Base-by-base conservation (phyloP, 92 coral and sea anemone species). In the Bergia puertoricense region DNA sequence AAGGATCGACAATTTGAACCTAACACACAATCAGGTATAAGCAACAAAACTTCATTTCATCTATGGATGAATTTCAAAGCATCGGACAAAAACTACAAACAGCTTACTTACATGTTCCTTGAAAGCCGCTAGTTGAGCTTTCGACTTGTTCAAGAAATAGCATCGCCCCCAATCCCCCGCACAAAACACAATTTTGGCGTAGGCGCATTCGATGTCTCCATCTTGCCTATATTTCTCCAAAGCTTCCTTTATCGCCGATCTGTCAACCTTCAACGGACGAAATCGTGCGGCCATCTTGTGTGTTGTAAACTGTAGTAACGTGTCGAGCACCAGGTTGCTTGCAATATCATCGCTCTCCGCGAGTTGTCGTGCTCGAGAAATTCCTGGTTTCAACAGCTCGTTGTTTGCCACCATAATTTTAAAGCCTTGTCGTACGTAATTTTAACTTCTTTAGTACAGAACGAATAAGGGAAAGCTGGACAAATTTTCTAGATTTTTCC, bases 291-390 rank as follows among this genome's bases (percentile, higher is more conserved):
- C 98, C 99, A 97, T 97, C 88, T 97, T 97, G 87, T 97, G 99
- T 40, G 99, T 97, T 8, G 92, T 91, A 85, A 97, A 97, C 23
- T 95, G 92, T 8, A 97, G 91, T 78, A 90, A 88, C 2, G 93
- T 84, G 86, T 97, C 99, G 65, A 97, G 91, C 1, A 93, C 92
- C 88, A 97, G 86, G 59, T 95, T 95, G 54, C 98, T 95, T 9
- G 97, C 95, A 15, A 97, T 97, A 90, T 97, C 99, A 91, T 97
- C 99, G 94, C 98, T 96, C 88, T 97, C 99, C 18, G 99, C 97
- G 5, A 97, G 91, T 85, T 97, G 99, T 56, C 95, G 91, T 2
- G 99, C 98, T 22, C 93, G 96, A 67, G 96, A 92, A 78, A 94
- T 92, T 42, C 96, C 96, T 59, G 96, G 96, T 83, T 94, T 94